Evolutionary conservation across 2,113 vertebrate species (phyloP), one percentile per base, ranked within the genome.

Genomic region (Macroglossus sobrinus): DNA sequence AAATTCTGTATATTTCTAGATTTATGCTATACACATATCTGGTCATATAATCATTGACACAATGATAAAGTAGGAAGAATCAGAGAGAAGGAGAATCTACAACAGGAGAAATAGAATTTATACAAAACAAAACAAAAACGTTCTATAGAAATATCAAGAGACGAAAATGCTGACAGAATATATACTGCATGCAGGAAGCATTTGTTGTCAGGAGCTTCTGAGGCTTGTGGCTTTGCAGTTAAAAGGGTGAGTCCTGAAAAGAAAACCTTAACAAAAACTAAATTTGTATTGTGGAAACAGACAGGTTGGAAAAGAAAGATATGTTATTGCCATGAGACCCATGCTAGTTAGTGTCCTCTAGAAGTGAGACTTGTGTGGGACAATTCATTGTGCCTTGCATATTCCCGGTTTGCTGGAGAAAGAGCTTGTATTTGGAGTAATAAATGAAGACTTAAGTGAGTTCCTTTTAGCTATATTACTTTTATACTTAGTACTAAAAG

Each of bases 121-220:
- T 88, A 96, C 55, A 94, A 95, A 97, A 95, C 90, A 91, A 95
- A 59, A 59, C 57, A 50, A 97, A 90, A 98, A 96, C 93, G 96
- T 69, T 40, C 79, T 91, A 40, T 35, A 53, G 90, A 98, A 98
- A 87, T 97, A 97, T 30, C 87, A 95, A 97, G 94, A 97, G 93
- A 98, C 89, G 8, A 94, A 71, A 84, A 97, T 95, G 93, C 94
- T 82, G 84, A 66, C 78, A 96, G 63, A 95, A 50, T 88, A 93
- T 95, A 90, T 95, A 95, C 69, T 98, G 64, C 95, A 94, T 69
- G 80, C 94, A 80, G 89, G 76, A 88, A 68, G 50, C 85, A 90
- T 98, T 93, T 71, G 90, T 75, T 97, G 40, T 90, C 28, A 96
- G 96, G 59, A 95, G 22, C 91, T 79, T 79, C 61, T 38, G 71